Conservation (phyloP, 2,797 vertebrate species). For the Rhynchotus rufescens region DNA sequence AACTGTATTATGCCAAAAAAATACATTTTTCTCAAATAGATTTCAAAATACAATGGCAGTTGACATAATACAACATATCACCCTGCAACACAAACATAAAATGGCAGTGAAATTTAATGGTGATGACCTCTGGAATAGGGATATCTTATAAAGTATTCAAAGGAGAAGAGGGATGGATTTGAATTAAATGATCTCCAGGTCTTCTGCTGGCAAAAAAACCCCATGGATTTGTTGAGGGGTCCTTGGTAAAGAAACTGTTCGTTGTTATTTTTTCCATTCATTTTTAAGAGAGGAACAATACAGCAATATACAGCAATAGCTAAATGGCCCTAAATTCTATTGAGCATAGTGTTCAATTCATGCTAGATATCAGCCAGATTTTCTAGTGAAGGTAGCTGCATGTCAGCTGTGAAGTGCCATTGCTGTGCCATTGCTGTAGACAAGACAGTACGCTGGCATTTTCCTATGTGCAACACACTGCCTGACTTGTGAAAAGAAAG, state of each 20-base stretch:
- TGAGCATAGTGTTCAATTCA: background rate
- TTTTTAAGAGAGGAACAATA: background rate
- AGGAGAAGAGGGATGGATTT: background rate
- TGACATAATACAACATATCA: background rate
- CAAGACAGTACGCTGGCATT: background rate
- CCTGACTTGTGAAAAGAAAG: slow-evolving; percentile 18
- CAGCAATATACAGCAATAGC: background rate
- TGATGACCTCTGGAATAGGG: background rate
- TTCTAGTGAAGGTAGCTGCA: background rate
- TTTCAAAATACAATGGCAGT: background rate
- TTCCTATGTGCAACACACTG: background rate
- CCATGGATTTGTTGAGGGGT: background rate
- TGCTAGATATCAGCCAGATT: background rate
- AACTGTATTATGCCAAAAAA: background rate
- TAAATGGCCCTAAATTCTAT: background rate
- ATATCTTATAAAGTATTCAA: background rate
- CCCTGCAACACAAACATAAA: background rate
- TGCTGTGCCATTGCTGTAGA: background rate
- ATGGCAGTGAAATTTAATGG: background rate
- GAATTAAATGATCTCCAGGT: background rate
- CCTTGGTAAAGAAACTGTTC: background rate
- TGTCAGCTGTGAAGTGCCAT: background rate
- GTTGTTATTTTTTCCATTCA: background rate
- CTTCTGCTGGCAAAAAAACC: background rate
- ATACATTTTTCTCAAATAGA: background rate